Evolutionary conservation across 2,797 vertebrate species (phyloP).

Genomic region (Gobio occitaniae): DNA sequence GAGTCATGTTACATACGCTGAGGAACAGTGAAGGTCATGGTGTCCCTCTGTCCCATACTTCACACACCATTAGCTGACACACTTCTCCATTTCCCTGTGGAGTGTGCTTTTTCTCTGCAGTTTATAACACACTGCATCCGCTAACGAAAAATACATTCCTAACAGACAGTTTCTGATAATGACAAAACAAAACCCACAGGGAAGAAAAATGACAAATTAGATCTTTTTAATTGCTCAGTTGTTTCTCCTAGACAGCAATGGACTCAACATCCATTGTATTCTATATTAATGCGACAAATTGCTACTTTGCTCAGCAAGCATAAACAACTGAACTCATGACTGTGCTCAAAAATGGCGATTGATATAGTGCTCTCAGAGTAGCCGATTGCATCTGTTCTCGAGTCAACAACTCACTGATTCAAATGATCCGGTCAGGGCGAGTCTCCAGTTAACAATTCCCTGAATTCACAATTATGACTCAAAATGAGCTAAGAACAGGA

Average conservation of each 20-base stretch:
- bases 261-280: background rate
- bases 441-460: background rate
- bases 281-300: background rate
- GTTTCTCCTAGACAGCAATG: background rate
- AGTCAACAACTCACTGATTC: background rate
- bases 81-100: conserved; percentile 45
- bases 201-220: background rate
- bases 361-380: background rate
- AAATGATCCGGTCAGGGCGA: background rate
- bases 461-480: background rate
- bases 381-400: no score
- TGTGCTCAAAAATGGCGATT: background rate
- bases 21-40: conserved; percentile 49
- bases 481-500: background rate
- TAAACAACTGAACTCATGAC: background rate
- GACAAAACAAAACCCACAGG: background rate
- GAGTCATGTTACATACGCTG: conserved; percentile 25
- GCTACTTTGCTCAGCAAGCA: background rate
- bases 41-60: conserved; percentile 47
- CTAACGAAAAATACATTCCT: background rate
- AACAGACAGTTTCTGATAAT: background rate
- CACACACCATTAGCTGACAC: conserved; percentile 44
- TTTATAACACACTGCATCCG: background rate
- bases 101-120: conserved; percentile 35
- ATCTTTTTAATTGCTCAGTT: background rate